Base-by-base conservation (phyloP, 2,797 vertebrate genomes). In the Siniperca obscura region DNA sequence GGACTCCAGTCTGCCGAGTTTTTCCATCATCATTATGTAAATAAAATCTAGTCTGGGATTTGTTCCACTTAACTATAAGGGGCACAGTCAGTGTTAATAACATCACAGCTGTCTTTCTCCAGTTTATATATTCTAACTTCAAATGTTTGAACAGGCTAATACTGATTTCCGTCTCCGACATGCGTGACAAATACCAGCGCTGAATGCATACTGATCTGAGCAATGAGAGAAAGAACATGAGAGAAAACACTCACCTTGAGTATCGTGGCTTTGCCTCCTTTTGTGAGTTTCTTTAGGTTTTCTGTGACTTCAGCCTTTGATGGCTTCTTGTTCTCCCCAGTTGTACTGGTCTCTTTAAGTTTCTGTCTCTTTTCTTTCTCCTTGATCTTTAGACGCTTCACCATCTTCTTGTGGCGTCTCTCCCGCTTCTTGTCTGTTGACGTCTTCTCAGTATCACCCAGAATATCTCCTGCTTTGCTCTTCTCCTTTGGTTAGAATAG, bases 381-480 rank as follows among this genome's bases (percentile, higher is more conserved):
- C 84, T 94, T 96, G 48, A 96, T 90, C 90, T 95, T 98, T 59
- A 97, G 34, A 22, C 85, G 95, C 86, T 98, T 99, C 78, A 89
- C 84, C 10, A 87, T 81, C 91, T 99, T 99, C 90, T 97, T 98
- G 92, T 94, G 96, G 48, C 98, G 95, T 53, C 96, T 94, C 53
- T 98, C 98, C 0, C 98, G 96, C 77, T 98, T 99, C 94, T 96
- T 99, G 90, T 99, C 98, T 0, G 98, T 98, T 27, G 92, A 30
- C 0, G 97, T 98, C 94, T 98, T 99, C 92, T 99, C 98, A 0
- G 95, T 91, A 40, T 94, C 91, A 2, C 98, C 96, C 76, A 98
- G 94, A 30, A 97, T 1, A 77, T 97, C 97, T 65, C 98, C 98
- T 1, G 96, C 97, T 93, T 97, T 98, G 92, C 95, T 97, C 95